Evolutionary conservation across 2,888 invertebrate species (phyloP).

Genomic region (Agrotis exclamationis): DNA sequence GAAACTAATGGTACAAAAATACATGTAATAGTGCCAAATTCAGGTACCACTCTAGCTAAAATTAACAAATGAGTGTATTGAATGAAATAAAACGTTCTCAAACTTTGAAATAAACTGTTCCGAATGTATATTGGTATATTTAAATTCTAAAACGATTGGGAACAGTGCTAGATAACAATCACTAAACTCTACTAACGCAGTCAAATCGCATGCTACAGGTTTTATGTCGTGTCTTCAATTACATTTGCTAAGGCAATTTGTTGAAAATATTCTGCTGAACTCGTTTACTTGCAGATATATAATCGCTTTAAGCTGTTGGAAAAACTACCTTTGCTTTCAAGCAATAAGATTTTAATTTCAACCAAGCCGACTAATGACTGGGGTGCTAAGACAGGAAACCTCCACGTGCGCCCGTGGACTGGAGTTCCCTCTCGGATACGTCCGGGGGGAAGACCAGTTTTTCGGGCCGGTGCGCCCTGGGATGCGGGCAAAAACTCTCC

Average conservation of each 20-base stretch:
- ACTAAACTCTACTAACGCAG: background rate
- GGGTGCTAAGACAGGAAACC: too few species aligned
- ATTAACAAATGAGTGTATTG: conserved; percentile 16
- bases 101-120: conserved; percentile 7
- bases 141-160: conserved; percentile 28
- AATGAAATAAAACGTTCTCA: conserved; percentile 29
- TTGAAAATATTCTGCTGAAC: conserved; percentile 36
- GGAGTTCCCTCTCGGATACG: too few species aligned
- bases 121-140: conserved; percentile 15
- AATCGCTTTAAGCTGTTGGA: conserved; percentile 6
- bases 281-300: conserved; percentile 22
- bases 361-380: too few species aligned
- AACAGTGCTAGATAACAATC: conserved; percentile 14
- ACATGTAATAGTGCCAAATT: conserved; percentile 31
- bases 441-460: too few species aligned
- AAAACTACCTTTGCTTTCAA: conserved; percentile 18
- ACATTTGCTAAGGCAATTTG: conserved; percentile 28
- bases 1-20: conserved; percentile 20
- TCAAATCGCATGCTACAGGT: conserved; percentile 25
- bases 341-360: conserved; percentile 38
- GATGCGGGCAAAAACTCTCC: too few species aligned
- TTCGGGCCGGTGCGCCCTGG: too few species aligned
- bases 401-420: too few species aligned
- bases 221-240: conserved; percentile 43
- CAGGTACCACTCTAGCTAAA: conserved; percentile 14